Evolutionary conservation across 2,113 vertebrate species (phyloP).

Genomic region (Erythrolamprus reginae): DNA sequence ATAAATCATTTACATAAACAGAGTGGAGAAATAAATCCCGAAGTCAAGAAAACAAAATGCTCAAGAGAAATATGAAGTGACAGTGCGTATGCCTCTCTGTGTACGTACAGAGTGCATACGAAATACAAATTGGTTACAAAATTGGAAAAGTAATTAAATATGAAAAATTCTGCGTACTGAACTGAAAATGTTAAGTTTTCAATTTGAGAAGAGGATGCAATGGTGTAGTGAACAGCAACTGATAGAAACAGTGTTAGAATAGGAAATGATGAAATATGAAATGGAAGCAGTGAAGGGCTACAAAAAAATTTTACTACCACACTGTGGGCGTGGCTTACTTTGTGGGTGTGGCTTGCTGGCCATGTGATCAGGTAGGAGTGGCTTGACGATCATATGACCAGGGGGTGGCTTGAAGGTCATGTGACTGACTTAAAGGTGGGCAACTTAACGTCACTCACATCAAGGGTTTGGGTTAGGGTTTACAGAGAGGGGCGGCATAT

Average conservation of each 20-base stretch:
- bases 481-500: too few species aligned
- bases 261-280: background rate
- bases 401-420: too few species aligned
- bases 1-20: constrained; percentile 19
- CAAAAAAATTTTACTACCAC: too few species aligned
- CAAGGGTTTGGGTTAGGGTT: too few species aligned
- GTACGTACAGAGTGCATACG: background rate
- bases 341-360: too few species aligned
- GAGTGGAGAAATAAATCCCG: background rate
- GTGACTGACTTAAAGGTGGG: too few species aligned
- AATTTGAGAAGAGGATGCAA: constrained; percentile 5
- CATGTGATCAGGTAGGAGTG: too few species aligned
- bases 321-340: too few species aligned
- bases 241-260: background rate
- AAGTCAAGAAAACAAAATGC: background rate
- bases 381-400: too few species aligned
- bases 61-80: constrained; percentile 2
- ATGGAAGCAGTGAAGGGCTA: too few species aligned
- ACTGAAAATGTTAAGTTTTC: constrained; percentile 28
- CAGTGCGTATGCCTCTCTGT: background rate
- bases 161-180: constrained; percentile 11
- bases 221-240: constrained; percentile 13
- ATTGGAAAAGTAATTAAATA: constrained; percentile 11
- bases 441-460: too few species aligned
- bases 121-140: constrained; percentile 3